Evolutionary conservation across 2,797 vertebrate species (phyloP), one percentile per base, ranked within the genome.

Genomic region (Rallus crepitans): DNA sequence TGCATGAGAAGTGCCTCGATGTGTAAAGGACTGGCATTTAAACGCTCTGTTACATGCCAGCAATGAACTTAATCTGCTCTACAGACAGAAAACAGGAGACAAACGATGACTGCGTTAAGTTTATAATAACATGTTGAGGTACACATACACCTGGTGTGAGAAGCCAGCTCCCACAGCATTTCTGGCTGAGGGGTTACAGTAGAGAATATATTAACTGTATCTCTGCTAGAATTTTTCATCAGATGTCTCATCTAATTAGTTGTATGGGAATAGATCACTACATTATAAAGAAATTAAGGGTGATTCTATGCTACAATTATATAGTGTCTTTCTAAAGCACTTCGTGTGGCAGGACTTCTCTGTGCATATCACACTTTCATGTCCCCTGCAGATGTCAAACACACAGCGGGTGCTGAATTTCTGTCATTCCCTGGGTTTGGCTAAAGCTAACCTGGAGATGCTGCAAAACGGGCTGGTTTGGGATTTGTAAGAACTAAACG

Each of bases 91-190:
- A 57, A 61, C 47, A 45, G 25, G 28, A 80, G 12, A 71, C 14
- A 66, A 86, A 21, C 13, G 25, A 20, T 61, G 33, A 27, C 9
- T n/a, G 15, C 17, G 8, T 2, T 17, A 42, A 82, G 28, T 6
- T 76, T 55, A 20, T 20, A 64, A 40, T 15, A 15, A 52, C 27
- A 5, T 4, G 16, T 12, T 56, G 59, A 23, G 39, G n/a, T 66
- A 27, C 33, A 37, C 0, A 0, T 0, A 1, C 27, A 27, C 7
- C 53, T 40, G 50, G 50, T 3, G 2, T 28, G 33, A 80, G 37
- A 28, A 28, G 42, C 7, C 11, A 83, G 60, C 16, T 69, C 15
- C 42, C 35, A n/a, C 47, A 66, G 17, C 19, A 33, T 48, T 81
- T 90, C 70, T 84, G n/a, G 27, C 17, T 80, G 39, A 89, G 37